Conservation (phyloP, 1,140 invertebrate genomes). For the Littorina saxatilis region DNA sequence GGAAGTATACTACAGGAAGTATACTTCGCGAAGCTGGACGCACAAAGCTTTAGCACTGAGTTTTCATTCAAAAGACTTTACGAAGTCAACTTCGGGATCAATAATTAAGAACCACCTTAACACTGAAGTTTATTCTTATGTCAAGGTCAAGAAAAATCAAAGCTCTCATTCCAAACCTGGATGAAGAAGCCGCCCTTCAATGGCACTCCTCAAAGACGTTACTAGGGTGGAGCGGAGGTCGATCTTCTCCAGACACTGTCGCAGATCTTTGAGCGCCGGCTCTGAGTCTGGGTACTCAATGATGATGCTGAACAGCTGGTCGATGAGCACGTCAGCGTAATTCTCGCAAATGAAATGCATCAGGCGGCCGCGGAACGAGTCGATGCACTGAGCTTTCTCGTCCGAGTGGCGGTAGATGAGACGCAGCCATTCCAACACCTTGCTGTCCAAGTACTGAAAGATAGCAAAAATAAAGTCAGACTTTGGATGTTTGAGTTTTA, state of each 20-base stretch:
- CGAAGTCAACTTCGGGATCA: no score
- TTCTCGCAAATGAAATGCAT: constrained; percentile 91
- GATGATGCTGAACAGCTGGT: constrained; percentile 96
- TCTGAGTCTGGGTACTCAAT: constrained; percentile 98
- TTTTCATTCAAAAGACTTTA: no score
- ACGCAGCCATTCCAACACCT: constrained; percentile 89
- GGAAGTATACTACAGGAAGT: no score
- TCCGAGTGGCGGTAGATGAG: constrained; percentile 83
- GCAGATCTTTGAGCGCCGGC: constrained; percentile 93
- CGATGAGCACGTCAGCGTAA: constrained; percentile 91
- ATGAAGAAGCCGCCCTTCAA: constrained; percentile 75
- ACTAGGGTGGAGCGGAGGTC: constrained; percentile 87
- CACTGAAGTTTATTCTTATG: no score
- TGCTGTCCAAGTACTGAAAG: constrained; percentile 86
- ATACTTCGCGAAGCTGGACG: no score
- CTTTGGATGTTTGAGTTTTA: not conserved
- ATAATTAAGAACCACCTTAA: no score
- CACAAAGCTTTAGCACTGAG: no score
- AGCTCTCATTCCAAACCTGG: constrained; percentile 73
- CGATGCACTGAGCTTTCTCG: constrained; percentile 77
- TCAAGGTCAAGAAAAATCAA: no score
- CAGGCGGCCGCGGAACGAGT: constrained; percentile 76
- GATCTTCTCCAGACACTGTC: constrained; percentile 88
- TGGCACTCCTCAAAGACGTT: constrained; percentile 85
- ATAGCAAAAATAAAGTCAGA: constrained; percentile 41